A percentile compares a stretch with the other conserved stretches of the same genome.
phyloP scores from a whole-genome alignment of 2,113 vertebrate species.

The Lagopus muta region DNA sequence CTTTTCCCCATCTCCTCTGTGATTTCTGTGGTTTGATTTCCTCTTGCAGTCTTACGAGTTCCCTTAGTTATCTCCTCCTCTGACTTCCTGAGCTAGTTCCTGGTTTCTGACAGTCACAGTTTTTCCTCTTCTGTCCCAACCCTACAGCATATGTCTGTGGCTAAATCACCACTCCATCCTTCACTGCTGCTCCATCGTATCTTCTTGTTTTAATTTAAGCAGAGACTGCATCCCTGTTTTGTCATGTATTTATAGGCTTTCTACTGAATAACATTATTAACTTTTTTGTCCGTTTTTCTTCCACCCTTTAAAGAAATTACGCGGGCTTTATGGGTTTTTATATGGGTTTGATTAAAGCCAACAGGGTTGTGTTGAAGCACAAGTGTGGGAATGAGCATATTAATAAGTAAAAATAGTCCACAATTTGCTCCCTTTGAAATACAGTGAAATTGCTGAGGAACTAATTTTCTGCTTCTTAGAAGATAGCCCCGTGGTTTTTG shows the following conservation, averaged over 20 bases:
- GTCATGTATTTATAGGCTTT: slow-evolving; percentile 15
- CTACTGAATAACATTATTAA: slow-evolving; percentile 39
- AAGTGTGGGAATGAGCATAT: background rate
- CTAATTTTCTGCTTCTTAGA: slow-evolving; percentile 9
- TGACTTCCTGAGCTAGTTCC: background rate
- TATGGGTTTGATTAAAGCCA: background rate
- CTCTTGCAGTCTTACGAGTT: background rate
- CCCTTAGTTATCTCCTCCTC: background rate
- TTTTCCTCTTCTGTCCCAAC: background rate
- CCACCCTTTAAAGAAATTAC: background rate
- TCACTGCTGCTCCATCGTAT: background rate
- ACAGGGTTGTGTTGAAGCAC: background rate
- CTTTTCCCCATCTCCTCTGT: background rate
- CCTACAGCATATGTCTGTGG: background rate
- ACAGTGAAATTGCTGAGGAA: background rate
- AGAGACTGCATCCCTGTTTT: background rate
- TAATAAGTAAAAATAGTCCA: slow-evolving; percentile 3
- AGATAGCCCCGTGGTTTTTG: background rate
- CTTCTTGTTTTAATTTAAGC: background rate
- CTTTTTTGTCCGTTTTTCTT: background rate
- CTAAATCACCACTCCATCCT: background rate
- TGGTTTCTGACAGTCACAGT: background rate
- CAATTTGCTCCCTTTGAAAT: background rate
- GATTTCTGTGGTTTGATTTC: background rate
- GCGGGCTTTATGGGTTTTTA: background rate